phyloP scores from a whole-genome alignment of 2,888 invertebrate genomes.

The Limnephilus rhombicus region DNA sequence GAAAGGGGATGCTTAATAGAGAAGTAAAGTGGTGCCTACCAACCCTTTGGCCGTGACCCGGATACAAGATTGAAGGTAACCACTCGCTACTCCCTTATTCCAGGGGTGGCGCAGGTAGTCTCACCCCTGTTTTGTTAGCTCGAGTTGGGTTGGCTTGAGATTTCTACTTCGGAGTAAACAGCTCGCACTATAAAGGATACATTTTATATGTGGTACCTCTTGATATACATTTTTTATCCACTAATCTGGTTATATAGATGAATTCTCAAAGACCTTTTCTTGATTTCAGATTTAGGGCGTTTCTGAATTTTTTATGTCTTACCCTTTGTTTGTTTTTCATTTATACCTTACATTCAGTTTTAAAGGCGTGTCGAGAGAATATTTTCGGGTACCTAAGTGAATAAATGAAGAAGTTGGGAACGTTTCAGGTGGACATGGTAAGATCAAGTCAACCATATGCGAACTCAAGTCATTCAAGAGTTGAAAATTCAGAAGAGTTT shows the following conservation, averaged over 20 bases:
- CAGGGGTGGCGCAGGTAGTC: background rate
- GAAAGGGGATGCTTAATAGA: constrained; percentile 32
- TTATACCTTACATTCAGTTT: too few relatives aligned
- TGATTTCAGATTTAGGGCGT: background rate
- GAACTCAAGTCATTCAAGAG: background rate
- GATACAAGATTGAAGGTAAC: constrained; percentile 12
- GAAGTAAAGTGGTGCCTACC: constrained; percentile 23
- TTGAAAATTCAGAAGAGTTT: background rate
- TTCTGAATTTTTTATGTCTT: background rate
- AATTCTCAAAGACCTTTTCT: background rate
- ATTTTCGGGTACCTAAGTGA: too few relatives aligned
- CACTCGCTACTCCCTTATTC: background rate
- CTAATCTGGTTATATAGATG: background rate
- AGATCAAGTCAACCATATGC: background rate
- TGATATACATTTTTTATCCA: background rate
- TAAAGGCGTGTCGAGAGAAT: background rate
- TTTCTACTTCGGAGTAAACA: background rate
- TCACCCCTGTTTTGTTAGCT: background rate
- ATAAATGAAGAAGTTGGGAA: background rate
- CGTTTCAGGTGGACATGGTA: background rate
- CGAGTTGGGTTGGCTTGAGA: background rate
- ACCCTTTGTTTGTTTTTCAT: background rate
- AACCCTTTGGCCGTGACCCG: constrained; percentile 29
- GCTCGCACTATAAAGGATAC: background rate
- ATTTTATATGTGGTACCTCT: background rate